phyloP scores from a whole-genome alignment of 2,888 invertebrate genomes.

The Papilio elwesi region DNA sequence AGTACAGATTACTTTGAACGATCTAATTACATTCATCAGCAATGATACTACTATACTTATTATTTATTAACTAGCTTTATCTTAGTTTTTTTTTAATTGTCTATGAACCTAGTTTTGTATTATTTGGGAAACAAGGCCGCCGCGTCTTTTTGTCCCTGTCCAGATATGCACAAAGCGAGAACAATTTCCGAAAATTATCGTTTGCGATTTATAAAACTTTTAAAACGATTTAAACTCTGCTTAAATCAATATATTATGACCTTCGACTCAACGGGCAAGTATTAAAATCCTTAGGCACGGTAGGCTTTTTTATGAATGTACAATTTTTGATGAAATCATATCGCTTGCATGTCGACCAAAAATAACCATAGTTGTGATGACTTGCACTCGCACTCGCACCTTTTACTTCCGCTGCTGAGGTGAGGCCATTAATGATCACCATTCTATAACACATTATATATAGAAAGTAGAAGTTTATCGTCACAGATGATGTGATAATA shows the following conservation, averaged over 20 bases:
- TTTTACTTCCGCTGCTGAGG: conserved; percentile 4
- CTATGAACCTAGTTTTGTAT: neutral
- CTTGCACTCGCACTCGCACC: too few species aligned
- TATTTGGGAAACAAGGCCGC: neutral
- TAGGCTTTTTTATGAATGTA: neutral
- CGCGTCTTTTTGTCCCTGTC: neutral
- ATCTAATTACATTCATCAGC: neutral
- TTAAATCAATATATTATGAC: too few species aligned
- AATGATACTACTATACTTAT: neutral
- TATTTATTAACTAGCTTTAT: neutral
- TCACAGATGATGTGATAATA: neutral
- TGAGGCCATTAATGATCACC: neutral
- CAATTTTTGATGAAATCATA: neutral
- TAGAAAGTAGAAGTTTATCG: neutral
- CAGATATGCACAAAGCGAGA: neutral
- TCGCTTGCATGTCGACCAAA: neutral
- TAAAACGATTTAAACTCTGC: neutral
- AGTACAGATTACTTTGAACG: neutral
- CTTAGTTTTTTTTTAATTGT: too few species aligned
- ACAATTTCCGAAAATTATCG: neutral
- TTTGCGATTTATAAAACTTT: neutral
- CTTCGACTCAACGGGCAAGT: too few species aligned
- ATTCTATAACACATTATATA: neutral
- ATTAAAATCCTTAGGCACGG: too few species aligned
- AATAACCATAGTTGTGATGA: conserved; percentile 13